Percentiles rank a stretch among this genome's conserved stretches.
Evolutionary conservation across 1,140 invertebrate species (phyloP).

Genomic region (Lepeophtheirus salmonis): DNA sequence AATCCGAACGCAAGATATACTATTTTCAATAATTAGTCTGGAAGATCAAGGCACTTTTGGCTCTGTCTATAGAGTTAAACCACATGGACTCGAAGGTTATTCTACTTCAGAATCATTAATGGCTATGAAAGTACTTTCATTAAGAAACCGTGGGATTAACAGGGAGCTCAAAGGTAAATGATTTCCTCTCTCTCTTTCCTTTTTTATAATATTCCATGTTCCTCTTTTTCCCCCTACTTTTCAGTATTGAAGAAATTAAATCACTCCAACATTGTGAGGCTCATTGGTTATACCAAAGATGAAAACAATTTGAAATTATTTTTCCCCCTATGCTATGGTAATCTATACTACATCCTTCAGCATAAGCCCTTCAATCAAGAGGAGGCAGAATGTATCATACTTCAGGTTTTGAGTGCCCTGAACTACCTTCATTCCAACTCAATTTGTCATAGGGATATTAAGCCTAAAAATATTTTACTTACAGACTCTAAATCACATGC

Average conservation of each 20-base stretch:
- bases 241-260: not conserved
- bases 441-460: conserved; percentile 9
- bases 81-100: no score
- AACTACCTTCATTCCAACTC: not conserved
- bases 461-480: not conserved
- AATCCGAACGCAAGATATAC: not conserved
- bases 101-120: not conserved
- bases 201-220: no score
- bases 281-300: not conserved
- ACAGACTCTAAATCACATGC: not conserved
- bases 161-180: not conserved
- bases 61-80: not conserved
- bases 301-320: not conserved
- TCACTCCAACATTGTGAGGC: not conserved
- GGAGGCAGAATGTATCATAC: not conserved
- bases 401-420: conserved; percentile 3
- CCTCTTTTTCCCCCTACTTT: no score
- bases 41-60: not conserved
- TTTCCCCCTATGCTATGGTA: not conserved
- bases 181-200: no score
- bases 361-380: not conserved
- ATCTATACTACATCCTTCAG: not conserved
- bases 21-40: not conserved
- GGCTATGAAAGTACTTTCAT: not conserved
- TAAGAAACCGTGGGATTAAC: not conserved